Evolutionary conservation across 2,113 vertebrate species (phyloP).

Genomic region (Menidia beryllina): DNA sequence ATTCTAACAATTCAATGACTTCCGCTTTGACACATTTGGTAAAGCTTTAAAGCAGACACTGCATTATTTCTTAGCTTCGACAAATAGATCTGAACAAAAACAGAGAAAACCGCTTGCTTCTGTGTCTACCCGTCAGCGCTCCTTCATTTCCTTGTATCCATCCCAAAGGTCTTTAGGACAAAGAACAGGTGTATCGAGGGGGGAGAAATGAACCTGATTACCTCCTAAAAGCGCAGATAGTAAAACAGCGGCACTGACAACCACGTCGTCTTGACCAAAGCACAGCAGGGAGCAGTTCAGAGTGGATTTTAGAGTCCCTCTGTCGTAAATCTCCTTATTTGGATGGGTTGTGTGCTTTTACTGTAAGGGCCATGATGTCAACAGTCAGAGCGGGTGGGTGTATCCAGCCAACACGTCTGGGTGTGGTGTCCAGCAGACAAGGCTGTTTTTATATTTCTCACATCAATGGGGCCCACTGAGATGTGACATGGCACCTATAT

Average conservation of each 20-base stretch:
- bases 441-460: conserved; percentile 68
- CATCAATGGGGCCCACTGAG: conserved; percentile 63
- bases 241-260: conserved; percentile 1
- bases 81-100: conserved; percentile 2
- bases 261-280: conserved; percentile 12
- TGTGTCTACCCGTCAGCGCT: background rate
- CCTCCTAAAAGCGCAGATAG: background rate
- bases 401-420: conserved; percentile 55
- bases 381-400: conserved; percentile 47
- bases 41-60: background rate
- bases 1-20: background rate
- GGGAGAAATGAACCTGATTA: background rate
- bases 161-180: conserved; percentile 14
- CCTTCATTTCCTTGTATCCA: conserved; percentile 13
- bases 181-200: conserved; percentile 9
- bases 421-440: conserved; percentile 73
- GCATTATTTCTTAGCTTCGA: background rate
- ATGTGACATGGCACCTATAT: conserved; percentile 66
- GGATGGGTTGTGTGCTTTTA: conserved; percentile 34
- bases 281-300: background rate
- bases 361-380: conserved; percentile 57
- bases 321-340: conserved; percentile 50
- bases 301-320: background rate
- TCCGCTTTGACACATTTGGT: background rate
- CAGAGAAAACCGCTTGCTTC: conserved; percentile 5